Evolutionary conservation across 2,797 vertebrate species (phyloP).

Genomic region (Orestias chungarensis): DNA sequence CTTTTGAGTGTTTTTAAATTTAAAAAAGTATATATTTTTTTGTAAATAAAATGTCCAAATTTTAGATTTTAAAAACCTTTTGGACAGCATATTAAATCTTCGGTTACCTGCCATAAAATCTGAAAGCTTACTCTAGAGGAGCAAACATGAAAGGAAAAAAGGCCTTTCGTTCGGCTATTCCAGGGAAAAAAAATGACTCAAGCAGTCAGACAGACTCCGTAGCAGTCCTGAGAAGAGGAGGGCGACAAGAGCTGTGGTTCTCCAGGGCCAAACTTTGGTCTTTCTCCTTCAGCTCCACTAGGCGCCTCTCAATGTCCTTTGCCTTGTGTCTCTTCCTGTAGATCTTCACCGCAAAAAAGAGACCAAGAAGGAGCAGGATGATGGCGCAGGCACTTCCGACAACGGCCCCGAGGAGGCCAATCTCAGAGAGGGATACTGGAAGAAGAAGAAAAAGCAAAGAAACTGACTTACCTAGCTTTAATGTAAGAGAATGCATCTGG

Average conservation of each 20-base stretch:
- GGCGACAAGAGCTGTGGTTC: constrained; percentile 28
- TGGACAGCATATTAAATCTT: background rate
- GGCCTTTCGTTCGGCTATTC: constrained; percentile 35
- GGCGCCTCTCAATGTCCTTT: constrained; percentile 48
- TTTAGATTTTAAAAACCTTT: constrained; percentile 18
- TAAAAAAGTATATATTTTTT: constrained; percentile 5
- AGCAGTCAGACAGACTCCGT: constrained; percentile 36
- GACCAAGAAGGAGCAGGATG: constrained; percentile 81
- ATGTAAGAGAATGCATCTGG: too few species aligned
- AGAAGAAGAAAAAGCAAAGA: background rate
- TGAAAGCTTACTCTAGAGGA: constrained; percentile 29
- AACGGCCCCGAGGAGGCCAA: constrained; percentile 82
- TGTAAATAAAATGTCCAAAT: constrained; percentile 22
- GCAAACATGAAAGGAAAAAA: constrained; percentile 49
- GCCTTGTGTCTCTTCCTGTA: constrained; percentile 48
- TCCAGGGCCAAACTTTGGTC: constrained; percentile 61
- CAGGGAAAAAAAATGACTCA: constrained; percentile 49
- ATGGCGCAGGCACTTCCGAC: constrained; percentile 81
- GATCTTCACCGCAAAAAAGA: constrained; percentile 72
- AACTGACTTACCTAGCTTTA: background rate
- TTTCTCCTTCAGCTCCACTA: constrained; percentile 28
- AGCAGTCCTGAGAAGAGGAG: constrained; percentile 40
- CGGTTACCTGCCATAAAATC: constrained; percentile 18
- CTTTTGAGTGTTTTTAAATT: background rate
- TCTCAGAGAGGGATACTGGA: constrained; percentile 81